phyloP scores from a whole-genome alignment of 2,113 vertebrate species.

The Takifugu flavidus region DNA sequence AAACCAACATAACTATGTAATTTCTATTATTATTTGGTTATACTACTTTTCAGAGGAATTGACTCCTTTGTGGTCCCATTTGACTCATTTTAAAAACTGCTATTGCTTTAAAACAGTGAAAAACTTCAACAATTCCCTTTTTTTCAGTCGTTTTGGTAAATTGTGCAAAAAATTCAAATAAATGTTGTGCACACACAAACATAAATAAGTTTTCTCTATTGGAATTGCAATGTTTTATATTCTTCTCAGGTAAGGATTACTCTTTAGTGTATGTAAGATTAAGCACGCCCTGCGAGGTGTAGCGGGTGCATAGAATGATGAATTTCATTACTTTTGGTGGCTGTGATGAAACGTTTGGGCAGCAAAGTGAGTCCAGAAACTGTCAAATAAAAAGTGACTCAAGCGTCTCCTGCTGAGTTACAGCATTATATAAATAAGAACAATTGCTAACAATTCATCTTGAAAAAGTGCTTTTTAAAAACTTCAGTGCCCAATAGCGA shows the following conservation, averaged over 20 bases:
- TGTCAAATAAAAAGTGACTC: constrained; percentile 26
- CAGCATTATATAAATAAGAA: constrained; percentile 24
- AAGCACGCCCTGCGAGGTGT: background rate
- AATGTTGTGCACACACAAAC: constrained; percentile 42
- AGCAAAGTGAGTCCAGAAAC: constrained; percentile 15
- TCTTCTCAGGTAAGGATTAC: background rate
- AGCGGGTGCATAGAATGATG: constrained; percentile 12
- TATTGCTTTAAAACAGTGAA: constrained; percentile 42
- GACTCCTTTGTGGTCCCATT: constrained; percentile 44
- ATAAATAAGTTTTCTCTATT: constrained; percentile 18
- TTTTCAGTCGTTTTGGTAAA: constrained; percentile 37
- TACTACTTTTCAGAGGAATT: constrained; percentile 50
- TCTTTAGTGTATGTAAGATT: too few relatives aligned
- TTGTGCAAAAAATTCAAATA: constrained; percentile 43
- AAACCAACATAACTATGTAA: constrained; percentile 25
- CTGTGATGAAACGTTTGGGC: constrained; percentile 9
- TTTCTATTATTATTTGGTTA: constrained; percentile 31
- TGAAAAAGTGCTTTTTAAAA: constrained; percentile 67
- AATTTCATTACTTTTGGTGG: constrained; percentile 21
- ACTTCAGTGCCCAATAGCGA: constrained; percentile 35
- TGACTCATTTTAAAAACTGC: constrained; percentile 43
- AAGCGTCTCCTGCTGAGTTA: constrained; percentile 13
- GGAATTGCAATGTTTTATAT: constrained; percentile 12
- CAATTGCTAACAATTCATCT: constrained; percentile 23
- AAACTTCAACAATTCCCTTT: constrained; percentile 31